phyloP scores from a whole-genome alignment of 2,888 invertebrate genomes.

The Lacanobia oleracea region DNA sequence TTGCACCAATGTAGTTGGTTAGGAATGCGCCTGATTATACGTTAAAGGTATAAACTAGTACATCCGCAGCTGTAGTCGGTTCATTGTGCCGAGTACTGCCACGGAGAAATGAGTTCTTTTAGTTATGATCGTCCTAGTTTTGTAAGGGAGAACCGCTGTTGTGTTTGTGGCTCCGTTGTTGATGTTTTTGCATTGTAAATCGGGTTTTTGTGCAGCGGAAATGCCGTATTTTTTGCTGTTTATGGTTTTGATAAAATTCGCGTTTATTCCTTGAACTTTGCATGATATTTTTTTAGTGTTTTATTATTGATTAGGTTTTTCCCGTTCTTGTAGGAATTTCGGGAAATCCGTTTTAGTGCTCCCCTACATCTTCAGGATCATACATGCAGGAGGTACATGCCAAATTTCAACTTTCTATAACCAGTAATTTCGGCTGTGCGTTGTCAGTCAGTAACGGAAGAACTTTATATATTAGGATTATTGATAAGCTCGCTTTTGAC shows the following conservation, averaged over 20 bases:
- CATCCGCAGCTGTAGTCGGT: conserved; percentile 56
- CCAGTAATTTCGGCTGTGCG: too few relatives aligned
- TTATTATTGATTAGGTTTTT: too few relatives aligned
- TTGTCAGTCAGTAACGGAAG: too few relatives aligned
- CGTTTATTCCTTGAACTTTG: neutral
- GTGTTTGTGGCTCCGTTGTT: neutral
- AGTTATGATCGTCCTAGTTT: conserved; percentile 40
- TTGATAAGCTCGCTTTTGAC: neutral
- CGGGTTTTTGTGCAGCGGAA: conserved; percentile 1
- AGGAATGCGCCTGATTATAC: conserved; percentile 56
- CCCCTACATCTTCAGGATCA: too few relatives aligned
- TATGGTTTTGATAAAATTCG: neutral
- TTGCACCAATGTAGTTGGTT: conserved; percentile 48
- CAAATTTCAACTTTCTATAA: too few relatives aligned
- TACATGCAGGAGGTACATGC: too few relatives aligned
- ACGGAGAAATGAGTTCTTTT: conserved; percentile 28
- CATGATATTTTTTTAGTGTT: neutral
- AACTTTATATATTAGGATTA: too few relatives aligned
- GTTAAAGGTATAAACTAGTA: conserved; percentile 40
- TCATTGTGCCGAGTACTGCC: conserved; percentile 52
- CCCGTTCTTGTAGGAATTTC: too few relatives aligned
- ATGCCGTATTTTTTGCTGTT: neutral
- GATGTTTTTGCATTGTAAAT: conserved; percentile 36
- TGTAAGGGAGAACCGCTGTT: conserved; percentile 19
- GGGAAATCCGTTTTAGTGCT: too few relatives aligned